These are phyloP conservation scores for Bombyx huttoni DNA, from an alignment of 2,888 invertebrate species.

Conservation along the genomic window DNA sequence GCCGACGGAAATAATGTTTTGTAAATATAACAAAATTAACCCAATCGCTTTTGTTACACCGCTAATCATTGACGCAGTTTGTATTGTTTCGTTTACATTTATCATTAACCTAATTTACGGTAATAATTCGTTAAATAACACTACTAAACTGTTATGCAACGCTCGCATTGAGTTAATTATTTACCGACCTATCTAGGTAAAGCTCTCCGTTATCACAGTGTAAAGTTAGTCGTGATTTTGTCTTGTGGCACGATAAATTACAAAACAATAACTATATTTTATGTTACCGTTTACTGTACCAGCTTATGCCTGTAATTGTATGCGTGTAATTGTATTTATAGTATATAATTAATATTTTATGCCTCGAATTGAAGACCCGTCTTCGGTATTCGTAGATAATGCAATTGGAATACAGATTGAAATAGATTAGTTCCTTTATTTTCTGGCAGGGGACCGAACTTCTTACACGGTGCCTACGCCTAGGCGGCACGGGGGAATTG, in stretches of 20 bases:
- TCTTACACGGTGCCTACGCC: too few species aligned
- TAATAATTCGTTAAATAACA: not conserved
- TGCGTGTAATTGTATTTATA: too few species aligned
- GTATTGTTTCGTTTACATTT: not conserved
- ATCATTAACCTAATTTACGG: not conserved
- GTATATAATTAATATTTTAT: too few species aligned
- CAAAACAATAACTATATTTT: not conserved
- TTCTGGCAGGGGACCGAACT: too few species aligned
- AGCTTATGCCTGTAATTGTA: too few species aligned
- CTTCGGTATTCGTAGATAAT: too few species aligned
- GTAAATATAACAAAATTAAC: not conserved
- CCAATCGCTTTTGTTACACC: not conserved
- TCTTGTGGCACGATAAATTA: slow-evolving; percentile 12
- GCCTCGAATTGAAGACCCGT: too few species aligned
- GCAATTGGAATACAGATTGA: too few species aligned
- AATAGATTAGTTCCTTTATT: too few species aligned
- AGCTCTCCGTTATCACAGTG: slow-evolving; percentile 38
- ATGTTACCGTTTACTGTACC: too few species aligned
- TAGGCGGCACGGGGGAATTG: too few species aligned
- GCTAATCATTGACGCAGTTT: not conserved
- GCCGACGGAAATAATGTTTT: not conserved
- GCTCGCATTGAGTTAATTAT: not conserved
- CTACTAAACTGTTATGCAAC: not conserved
- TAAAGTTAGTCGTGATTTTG: slow-evolving; percentile 22
- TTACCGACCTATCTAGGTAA: slow-evolving; percentile 31